These are phyloP conservation scores for Gallinago media DNA, from an alignment of 2,113 vertebrate species.

Conservation along the genomic window DNA sequence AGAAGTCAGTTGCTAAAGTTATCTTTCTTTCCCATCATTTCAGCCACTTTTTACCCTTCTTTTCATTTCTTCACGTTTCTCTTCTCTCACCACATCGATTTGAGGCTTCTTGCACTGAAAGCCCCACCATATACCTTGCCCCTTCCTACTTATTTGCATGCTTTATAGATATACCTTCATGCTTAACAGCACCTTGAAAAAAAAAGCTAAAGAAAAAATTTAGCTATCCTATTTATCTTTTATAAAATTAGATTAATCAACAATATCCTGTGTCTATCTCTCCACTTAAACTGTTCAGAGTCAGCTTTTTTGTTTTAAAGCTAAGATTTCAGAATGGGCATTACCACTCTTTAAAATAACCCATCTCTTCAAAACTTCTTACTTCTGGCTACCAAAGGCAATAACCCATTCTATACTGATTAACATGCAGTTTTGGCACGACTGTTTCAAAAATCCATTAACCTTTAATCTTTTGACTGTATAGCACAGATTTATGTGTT, in stretches of 20 bases:
- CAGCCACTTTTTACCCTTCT: background rate
- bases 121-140: background rate
- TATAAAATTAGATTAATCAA: background rate
- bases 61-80: background rate
- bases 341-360: background rate
- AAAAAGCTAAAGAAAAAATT: background rate
- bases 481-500: background rate
- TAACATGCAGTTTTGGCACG: background rate
- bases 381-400: background rate
- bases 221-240: background rate
- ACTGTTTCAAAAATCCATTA: conserved; percentile 30
- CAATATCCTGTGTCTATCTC: background rate
- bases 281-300: background rate
- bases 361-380: background rate
- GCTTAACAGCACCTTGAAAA: background rate
- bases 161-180: background rate
- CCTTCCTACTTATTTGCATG: background rate
- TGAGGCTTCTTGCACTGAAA: background rate
- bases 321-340: background rate
- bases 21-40: background rate
- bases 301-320: background rate
- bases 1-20: background rate
- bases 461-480: background rate
- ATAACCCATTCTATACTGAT: background rate
- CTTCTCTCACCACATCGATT: background rate